phyloP scores from a whole-genome alignment of 2,888 invertebrate genomes.

The Philereme transversata region DNA sequence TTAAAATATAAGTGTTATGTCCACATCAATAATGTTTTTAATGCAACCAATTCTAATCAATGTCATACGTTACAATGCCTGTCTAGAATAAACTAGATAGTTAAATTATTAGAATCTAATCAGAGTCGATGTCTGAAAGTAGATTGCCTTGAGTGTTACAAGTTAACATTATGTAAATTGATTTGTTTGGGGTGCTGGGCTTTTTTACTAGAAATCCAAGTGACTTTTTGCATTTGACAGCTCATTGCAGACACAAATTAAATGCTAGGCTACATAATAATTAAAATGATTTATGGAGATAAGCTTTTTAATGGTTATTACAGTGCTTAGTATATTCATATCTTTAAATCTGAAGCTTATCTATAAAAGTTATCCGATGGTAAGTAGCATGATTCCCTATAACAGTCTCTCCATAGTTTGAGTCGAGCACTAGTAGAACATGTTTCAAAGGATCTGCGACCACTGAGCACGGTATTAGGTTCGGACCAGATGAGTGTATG shows the following conservation, averaged over 20 bases:
- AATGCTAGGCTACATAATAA: too few species aligned
- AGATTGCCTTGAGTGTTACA: slow-evolving; percentile 45
- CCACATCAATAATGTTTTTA: slow-evolving; percentile 59
- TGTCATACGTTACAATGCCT: slow-evolving; percentile 1
- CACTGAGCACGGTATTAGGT: slow-evolving; percentile 82
- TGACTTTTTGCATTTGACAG: too few species aligned
- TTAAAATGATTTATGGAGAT: too few species aligned
- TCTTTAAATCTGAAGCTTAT: slow-evolving; percentile 35
- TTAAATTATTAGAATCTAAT: slow-evolving; percentile 17
- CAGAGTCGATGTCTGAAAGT: slow-evolving; percentile 42
- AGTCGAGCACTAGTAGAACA: slow-evolving; percentile 83
- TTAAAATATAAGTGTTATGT: slow-evolving; percentile 82
- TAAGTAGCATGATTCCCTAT: slow-evolving; percentile 66
- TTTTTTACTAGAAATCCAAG: not conserved
- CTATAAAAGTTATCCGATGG: slow-evolving; percentile 62
- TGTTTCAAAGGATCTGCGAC: slow-evolving; percentile 78
- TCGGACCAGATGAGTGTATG: slow-evolving; percentile 79
- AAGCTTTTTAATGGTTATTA: too few species aligned
- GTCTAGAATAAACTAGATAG: slow-evolving; percentile 9
- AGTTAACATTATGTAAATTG: slow-evolving; percentile 31
- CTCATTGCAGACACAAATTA: too few species aligned
- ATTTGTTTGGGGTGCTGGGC: slow-evolving; percentile 24
- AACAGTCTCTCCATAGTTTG: slow-evolving; percentile 85
- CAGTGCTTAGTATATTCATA: too few species aligned
- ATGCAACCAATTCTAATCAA: slow-evolving; percentile 27